Percentiles rank a stretch among this genome's conserved stretches.
These are phyloP conservation scores for Leptoteleia sp. DNA, from an alignment of 1,140 invertebrate genomes.

Conservation along the genomic window DNA sequence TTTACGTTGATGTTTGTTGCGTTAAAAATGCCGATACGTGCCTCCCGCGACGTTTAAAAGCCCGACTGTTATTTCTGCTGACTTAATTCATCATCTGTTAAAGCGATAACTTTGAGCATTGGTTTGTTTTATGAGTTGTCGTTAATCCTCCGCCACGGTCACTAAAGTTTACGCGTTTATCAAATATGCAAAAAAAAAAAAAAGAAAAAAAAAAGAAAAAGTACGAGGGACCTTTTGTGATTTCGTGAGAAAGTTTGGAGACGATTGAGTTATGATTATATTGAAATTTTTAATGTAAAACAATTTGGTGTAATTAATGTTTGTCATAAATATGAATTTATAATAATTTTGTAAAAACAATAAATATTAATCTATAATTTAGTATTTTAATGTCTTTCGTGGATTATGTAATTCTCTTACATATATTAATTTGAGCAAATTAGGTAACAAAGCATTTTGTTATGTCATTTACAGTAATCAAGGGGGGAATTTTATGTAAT, in stretches of 20 bases:
- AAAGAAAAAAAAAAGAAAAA: no score
- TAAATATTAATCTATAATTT: no score
- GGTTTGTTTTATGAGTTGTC: slow-evolving; percentile 46
- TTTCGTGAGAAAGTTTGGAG: no score
- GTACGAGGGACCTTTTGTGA: no score
- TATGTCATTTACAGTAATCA: no score
- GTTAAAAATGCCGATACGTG: slow-evolving; percentile 52
- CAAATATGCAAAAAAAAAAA: slow-evolving; percentile 26
- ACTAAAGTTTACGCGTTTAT: slow-evolving; percentile 32
- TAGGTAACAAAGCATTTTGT: no score
- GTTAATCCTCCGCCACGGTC: slow-evolving; percentile 40
- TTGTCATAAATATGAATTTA: not conserved
- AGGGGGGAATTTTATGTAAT: no score
- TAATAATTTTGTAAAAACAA: no score
- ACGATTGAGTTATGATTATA: no score
- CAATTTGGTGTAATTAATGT: not conserved
- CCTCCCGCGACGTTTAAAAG: slow-evolving; percentile 29
- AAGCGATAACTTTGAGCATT: slow-evolving; percentile 49
- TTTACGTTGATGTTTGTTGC: slow-evolving; percentile 27
- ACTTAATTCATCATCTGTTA: slow-evolving; percentile 59
- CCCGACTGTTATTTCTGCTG: slow-evolving; percentile 28
- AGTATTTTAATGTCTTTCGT: no score
- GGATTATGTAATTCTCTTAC: no score
- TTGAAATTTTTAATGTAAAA: not conserved
- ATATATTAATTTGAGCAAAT: no score